A percentile compares a stretch with the other conserved stretches of the same genome.
Conservation (phyloP, 2,113 vertebrate genomes). For the Archilochus colubris region DNA sequence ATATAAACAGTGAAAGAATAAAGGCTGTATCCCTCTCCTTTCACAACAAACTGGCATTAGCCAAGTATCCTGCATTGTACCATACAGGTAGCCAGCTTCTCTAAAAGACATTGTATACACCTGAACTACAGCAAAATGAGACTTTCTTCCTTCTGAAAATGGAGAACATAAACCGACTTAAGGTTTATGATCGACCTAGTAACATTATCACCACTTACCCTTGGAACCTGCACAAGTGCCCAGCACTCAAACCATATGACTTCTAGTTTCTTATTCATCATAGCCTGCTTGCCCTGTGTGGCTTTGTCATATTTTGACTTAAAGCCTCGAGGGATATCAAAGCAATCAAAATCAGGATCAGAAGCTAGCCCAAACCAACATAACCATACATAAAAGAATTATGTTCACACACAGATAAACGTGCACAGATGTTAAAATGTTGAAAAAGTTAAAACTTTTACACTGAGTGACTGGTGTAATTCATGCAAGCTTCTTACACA, state of each 20-base stretch:
- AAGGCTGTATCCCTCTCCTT: not conserved
- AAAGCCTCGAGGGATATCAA: conserved; percentile 18
- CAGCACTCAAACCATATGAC: not conserved
- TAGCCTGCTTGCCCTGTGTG: conserved; percentile 1
- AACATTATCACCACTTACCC: not conserved
- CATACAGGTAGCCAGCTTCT: not conserved
- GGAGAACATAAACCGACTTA: not conserved
- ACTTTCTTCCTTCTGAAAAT: conserved; percentile 15
- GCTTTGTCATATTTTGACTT: conserved; percentile 52
- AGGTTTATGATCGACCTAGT: conserved; percentile 33
- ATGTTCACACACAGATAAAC: conserved; percentile 3
- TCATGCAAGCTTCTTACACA: not conserved
- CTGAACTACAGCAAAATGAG: not conserved
- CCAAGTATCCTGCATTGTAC: not conserved
- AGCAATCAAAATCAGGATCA: conserved; percentile 56
- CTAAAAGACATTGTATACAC: not conserved
- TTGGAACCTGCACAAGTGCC: not conserved
- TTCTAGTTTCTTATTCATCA: conserved; percentile 43
- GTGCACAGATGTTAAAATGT: conserved; percentile 7
- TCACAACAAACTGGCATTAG: not conserved
- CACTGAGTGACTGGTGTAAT: not conserved
- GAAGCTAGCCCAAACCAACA: conserved; percentile 52
- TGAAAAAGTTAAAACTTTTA: conserved; percentile 12
- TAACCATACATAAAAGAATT: not conserved
- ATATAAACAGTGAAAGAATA: not conserved